Base-by-base conservation (phyloP, 2,113 vertebrate genomes). In the Crocuta crocuta region DNA sequence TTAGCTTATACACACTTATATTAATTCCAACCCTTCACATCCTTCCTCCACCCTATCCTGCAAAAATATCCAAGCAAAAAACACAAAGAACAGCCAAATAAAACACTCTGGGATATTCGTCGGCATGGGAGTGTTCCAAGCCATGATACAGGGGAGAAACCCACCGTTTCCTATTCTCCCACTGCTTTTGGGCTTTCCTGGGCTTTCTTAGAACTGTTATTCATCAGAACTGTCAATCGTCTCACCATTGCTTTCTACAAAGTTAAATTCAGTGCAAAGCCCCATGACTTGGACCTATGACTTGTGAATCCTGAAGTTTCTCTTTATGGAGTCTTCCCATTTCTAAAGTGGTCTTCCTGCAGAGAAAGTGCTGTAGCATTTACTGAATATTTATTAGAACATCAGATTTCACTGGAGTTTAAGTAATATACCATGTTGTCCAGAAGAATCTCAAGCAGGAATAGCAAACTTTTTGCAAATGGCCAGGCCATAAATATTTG, bases 321-420 rank as follows among this genome's bases (percentile, higher is more conserved):
- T 89, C 58, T 78, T 39, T 50, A 53, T 7, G 10, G 24, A 53
- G 50, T 10, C 70, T 12, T 39, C 78, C 50, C 35, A 24, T 74
- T 91, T 96, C 78, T 78, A 76, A 88, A 78, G 4, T 7, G 33
- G 35, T 33, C 70, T 84, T 24, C 48, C 15, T 23, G 84, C 33
- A 55, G 21, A 94, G 45, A 74, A 68, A 85, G 58, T 26, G 1
- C 4, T 39, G 13, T 33, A 70, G 33, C 28, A 89, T 87, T 58
- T 45, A 92, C 45, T 68, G 93, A 95, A 73, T 90, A 86, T 85
- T 96, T 95, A 83, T 81, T 63, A 82, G 53, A 86, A 71, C 68
- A 24, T 43, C 21, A 48, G 39, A 89, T 73, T 74, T 97, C 7
- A 94, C 71, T 7, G 28, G 10, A 9, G 53, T 70, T 89, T 53